Base-by-base conservation (phyloP, 2,797 vertebrate species). In the Myotis vivesi region DNA sequence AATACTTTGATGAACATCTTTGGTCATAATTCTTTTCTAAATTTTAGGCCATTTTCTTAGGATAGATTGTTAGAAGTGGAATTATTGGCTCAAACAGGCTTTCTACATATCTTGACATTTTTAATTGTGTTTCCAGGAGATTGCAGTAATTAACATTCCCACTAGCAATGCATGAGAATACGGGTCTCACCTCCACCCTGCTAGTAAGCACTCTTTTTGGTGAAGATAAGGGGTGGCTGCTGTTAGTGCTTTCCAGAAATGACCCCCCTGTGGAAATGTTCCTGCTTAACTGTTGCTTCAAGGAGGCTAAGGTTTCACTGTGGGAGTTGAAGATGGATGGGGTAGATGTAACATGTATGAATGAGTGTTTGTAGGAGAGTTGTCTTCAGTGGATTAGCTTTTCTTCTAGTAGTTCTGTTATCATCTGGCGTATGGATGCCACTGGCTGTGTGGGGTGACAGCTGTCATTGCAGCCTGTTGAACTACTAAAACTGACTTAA, bases 41-140 rank as follows among this genome's bases (percentile, higher is more conserved):
- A 23, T 80, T 86, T 96, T 82, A 57, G 41, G 28, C 89, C 17
- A 36, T 89, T 93, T 89, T 83, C 64, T 77, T 92, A 66, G 20
- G 23, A 15, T 49, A 13, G 22, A 20, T 92, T 81, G 11, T 41
- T 84, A 91, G 64, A 55, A 81, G 68, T 82, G 4, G 66, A 82
- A 81, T 44, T 51, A 76, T 75, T 85, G n/a, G 17, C 23, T 71
- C 41, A 64, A 69, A 64, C 4, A 83, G 71, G 23, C 4, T 89
- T 73, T 93, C 15, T 46, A 25, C 77, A 2, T 81, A 46, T 85
- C 49, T 46, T 53, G 46, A 55, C 3, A 16, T 46, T 66, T 92
- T 89, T 84, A 41, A 38, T 41, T 91, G 68, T n/a, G 92, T 82
- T 92, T 90, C 25, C 9, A 59, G 25, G 11, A 88, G 8, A 46